These are phyloP conservation scores for Neostethus bicornis DNA, from an alignment of 2,797 vertebrate species.

Conservation along the genomic window DNA sequence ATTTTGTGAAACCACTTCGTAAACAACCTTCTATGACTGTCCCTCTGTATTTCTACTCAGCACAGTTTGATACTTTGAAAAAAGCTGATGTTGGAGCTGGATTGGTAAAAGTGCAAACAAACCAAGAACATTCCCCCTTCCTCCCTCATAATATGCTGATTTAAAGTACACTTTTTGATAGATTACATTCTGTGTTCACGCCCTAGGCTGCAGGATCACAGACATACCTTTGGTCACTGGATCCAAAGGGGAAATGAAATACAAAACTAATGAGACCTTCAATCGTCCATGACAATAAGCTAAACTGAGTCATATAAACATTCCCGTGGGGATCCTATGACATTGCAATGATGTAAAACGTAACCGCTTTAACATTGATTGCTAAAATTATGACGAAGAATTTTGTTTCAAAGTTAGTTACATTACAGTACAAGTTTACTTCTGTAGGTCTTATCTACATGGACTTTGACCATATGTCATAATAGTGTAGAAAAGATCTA, in stretches of 20 bases:
- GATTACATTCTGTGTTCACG: not conserved
- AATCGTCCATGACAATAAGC: conserved; percentile 33
- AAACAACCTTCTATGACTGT: not conserved
- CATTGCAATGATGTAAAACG: conserved; percentile 29
- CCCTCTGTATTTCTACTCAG: not conserved
- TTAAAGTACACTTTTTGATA: not conserved
- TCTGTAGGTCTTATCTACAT: no score
- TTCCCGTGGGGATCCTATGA: conserved; percentile 8
- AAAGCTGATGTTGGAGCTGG: not conserved
- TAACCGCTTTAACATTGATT: conserved; percentile 4
- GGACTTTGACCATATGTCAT: no score
- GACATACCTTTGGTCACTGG: conserved; percentile 21
- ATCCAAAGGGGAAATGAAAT: conserved; percentile 29
- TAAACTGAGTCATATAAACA: not conserved
- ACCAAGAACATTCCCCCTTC: not conserved
- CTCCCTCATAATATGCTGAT: not conserved
- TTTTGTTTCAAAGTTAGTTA: not conserved
- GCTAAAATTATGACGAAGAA: conserved; percentile 12
- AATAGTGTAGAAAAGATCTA: not conserved
- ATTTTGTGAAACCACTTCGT: conserved; percentile 2
- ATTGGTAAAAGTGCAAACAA: not conserved
- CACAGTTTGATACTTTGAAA: not conserved
- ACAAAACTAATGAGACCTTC: conserved; percentile 34
- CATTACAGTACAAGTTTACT: not conserved
- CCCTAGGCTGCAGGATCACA: conserved; percentile 23